Evolutionary conservation across 1,140 invertebrate species (phyloP), one percentile per base, ranked within the genome.

Genomic region (Caenorhabditis brenneri): DNA sequence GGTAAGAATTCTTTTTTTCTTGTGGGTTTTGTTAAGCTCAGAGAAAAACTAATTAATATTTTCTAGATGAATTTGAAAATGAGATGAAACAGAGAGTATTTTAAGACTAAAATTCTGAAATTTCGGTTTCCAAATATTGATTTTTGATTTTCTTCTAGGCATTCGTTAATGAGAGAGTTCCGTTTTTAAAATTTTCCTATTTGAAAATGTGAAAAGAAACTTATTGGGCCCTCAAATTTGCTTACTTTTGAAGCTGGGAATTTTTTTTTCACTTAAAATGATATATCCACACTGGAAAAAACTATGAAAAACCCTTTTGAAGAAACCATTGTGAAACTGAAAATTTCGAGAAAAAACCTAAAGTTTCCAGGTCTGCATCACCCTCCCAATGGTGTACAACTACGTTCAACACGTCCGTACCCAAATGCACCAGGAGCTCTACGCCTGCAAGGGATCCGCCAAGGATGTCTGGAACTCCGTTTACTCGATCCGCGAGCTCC

Each of bases 381-480:
- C 85, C 46, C 53, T 87, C 1, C 86, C 87, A 24, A 87, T 87
- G 85, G 86, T 87, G 49, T 85, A 85, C 81, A 87, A 87, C 83
- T 86, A 87, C 49, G 86, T 87, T 9, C 85, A 87, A 46, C 85
- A 87, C 60, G 86, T 87, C 7, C 55, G 83, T 15, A 60, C 74
- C 27, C 83, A 84, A 27, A 86, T 86, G 85, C 79, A 86, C 65
- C 33, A 55, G 12, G 83, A 87, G 46, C 55, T 87, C 39, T 86
- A 79, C 48, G 81, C 78, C 42, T 87, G 85, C 83, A 85, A 87
- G 82, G 86, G 86, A 22, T 80, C 85, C 42, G 86, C 86, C 42
- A 87, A 87, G 81, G 86, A 87, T 78, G 87, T 87, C 31, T 87
- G 86, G 86, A 82, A 80, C 74, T 82, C 83, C n/a, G 87, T 88